Percentiles rank a stretch among this genome's conserved stretches.
Evolutionary conservation across 2,888 invertebrate genomes (phyloP).

Genomic region (Fragum sueziense): DNA sequence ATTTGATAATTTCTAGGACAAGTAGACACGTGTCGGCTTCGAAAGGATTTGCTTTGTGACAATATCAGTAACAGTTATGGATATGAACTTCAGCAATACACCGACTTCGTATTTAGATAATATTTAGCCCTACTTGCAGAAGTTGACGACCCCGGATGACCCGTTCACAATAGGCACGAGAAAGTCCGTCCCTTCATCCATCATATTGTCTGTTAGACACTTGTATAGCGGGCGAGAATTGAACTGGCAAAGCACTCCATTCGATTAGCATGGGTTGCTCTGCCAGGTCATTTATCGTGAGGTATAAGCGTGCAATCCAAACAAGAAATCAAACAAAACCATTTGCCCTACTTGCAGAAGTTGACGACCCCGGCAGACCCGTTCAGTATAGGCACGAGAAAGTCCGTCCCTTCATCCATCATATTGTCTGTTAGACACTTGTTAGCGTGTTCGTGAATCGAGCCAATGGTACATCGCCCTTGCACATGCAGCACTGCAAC

Average conservation of each 20-base stretch:
- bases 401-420: slow-evolving; percentile 25
- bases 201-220: slow-evolving; percentile 23
- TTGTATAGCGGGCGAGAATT: too few relatives aligned
- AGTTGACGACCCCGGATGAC: slow-evolving; percentile 35
- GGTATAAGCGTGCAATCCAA: too few relatives aligned
- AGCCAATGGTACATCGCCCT: slow-evolving; percentile 12
- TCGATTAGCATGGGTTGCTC: too few relatives aligned
- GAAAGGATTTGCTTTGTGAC: too few relatives aligned
- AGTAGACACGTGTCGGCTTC: too few relatives aligned
- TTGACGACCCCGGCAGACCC: slow-evolving; percentile 33
- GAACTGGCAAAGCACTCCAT: too few relatives aligned
- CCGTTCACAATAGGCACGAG: slow-evolving; percentile 34
- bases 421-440: slow-evolving; percentile 22
- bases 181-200: slow-evolving; percentile 27
- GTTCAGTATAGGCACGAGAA: slow-evolving; percentile 34
- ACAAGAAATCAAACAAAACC: too few relatives aligned
- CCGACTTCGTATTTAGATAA: too few relatives aligned
- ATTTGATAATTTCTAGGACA: too few relatives aligned
- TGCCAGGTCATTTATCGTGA: too few relatives aligned
- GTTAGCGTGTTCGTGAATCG: slow-evolving; percentile 29
- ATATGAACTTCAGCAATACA: too few relatives aligned
- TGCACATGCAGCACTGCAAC: neutral
- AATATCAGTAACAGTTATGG: too few relatives aligned
- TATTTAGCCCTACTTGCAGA: slow-evolving; percentile 45
- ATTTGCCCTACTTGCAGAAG: slow-evolving; percentile 46